Base-by-base conservation (phyloP, 2,113 vertebrate species). In the Entelurus aequoreus region DNA sequence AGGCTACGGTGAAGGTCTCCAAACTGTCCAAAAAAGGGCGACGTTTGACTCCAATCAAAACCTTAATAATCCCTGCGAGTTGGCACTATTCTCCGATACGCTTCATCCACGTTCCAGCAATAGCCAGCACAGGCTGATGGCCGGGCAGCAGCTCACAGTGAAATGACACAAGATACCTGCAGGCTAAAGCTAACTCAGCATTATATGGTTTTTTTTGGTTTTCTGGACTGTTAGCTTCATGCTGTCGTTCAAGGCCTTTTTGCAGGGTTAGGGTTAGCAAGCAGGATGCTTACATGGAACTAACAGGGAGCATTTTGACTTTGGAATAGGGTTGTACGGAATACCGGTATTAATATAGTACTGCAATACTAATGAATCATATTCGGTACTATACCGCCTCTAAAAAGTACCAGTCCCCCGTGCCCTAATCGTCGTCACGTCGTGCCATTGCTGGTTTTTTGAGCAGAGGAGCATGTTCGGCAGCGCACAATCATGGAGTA, bases 71-170 rank as follows among this genome's bases (percentile, higher is more conserved):
- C 75, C 76, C 74, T 77, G 54, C 78, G 74, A 78, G 76, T 74
- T 63, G 68, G 46, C 67, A 72, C 78, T 86, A 77, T 84, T 80
- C 78, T 71, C 11, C 62, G 80, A 84, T 81, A 69, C 65, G 63
- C 71, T 77, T 19, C 19, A 19, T 19, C 19, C 2, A 19, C 70
- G 52, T 72, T 65, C 10, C 51, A 47, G n/a, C n/a, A n/a, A n/a
- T n/a, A n/a, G n/a, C n/a, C n/a, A n/a, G 68, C 77, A 67, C 75
- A 60, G 67, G 49, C 63, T 66, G 71, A 78, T 80, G 60, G 57
- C 69, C 10, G 80, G 69, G 77, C 71, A 72, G 68, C 71, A 46
- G 50, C 40, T 12, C 73, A 15, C 12, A 6, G 63, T 42, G 72
- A 59, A 60, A 63, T 68, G 71, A 82, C 68, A 58, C 64, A 66